Percentiles rank a stretch among this genome's conserved stretches.
Evolutionary conservation across 2,113 vertebrate species (phyloP).

Genomic region (Mormyrus lacerda): DNA sequence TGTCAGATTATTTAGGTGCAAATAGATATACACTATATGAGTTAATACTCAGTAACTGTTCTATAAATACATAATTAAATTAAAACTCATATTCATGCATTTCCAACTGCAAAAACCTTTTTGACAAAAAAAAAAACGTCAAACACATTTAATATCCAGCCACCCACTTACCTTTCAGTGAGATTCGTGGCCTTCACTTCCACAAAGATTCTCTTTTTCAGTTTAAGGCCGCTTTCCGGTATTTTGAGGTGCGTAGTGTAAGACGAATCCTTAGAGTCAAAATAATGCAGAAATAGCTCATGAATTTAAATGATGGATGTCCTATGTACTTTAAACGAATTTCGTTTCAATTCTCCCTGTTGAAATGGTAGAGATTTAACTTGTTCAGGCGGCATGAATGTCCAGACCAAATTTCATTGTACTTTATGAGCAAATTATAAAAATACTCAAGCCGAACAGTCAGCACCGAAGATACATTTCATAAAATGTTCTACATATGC

Average conservation of each 20-base stretch:
- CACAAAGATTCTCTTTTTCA: constrained; percentile 62
- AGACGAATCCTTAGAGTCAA: constrained; percentile 33
- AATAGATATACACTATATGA: not conserved
- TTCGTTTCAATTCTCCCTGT: not conserved
- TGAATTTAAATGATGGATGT: not conserved
- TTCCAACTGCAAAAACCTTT: not conserved
- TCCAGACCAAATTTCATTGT: not conserved
- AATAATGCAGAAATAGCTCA: not conserved
- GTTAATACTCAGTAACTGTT: not conserved
- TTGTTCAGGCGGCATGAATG: not conserved
- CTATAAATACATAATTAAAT: not conserved
- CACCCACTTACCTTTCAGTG: constrained; percentile 47
- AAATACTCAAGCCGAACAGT: not conserved
- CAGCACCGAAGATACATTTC: not conserved
- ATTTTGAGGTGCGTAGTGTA: constrained; percentile 39
- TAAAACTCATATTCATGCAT: not conserved
- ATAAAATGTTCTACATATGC: not conserved
- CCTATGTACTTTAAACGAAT: not conserved
- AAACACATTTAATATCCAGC: not conserved
- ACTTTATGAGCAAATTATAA: not conserved
- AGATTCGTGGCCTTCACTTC: constrained; percentile 55
- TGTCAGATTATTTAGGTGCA: not conserved
- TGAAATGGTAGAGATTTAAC: not conserved
- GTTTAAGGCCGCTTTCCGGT: constrained; percentile 46
- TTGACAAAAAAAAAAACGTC: not conserved